A percentile compares a stretch with the other conserved stretches of the same genome.
Conservation (phyloP, 2,797 vertebrate species). For the Myioborus melanocephalus region DNA sequence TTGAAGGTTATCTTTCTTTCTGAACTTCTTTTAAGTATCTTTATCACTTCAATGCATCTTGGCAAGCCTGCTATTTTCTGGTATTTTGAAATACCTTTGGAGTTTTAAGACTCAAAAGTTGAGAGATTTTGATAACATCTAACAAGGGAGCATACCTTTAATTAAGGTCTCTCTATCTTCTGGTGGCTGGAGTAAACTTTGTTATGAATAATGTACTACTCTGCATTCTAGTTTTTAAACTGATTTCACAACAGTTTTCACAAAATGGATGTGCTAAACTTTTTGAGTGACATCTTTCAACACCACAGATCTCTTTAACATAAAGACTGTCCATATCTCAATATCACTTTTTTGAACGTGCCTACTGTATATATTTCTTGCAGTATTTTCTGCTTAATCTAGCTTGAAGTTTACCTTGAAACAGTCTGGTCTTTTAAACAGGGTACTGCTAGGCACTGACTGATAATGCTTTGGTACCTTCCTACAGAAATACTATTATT, state of each 20-base stretch:
- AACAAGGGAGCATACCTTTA: background rate
- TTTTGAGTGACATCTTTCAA: background rate
- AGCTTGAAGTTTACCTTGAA: background rate
- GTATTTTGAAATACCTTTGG: background rate
- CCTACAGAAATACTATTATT: background rate
- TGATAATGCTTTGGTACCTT: background rate
- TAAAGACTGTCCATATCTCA: background rate
- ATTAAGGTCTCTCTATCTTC: background rate
- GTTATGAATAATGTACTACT: background rate
- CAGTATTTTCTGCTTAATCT: background rate
- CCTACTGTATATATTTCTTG: background rate
- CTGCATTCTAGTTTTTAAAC: background rate
- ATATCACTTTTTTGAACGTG: background rate
- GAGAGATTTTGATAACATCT: background rate
- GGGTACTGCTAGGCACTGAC: background rate
- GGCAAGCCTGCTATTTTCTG: conserved; percentile 5
- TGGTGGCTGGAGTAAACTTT: background rate
- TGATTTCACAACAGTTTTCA: background rate
- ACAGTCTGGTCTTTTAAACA: background rate
- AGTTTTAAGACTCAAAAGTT: background rate
- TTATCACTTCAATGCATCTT: conserved; percentile 36
- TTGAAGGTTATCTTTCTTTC: conserved; percentile 13
- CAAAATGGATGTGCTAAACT: background rate
- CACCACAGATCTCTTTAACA: background rate
- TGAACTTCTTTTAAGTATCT: conserved; percentile 35